A percentile compares a stretch with the other conserved stretches of the same genome.
Evolutionary conservation across 2,113 vertebrate species (phyloP).

Genomic region (Eira barbara): DNA sequence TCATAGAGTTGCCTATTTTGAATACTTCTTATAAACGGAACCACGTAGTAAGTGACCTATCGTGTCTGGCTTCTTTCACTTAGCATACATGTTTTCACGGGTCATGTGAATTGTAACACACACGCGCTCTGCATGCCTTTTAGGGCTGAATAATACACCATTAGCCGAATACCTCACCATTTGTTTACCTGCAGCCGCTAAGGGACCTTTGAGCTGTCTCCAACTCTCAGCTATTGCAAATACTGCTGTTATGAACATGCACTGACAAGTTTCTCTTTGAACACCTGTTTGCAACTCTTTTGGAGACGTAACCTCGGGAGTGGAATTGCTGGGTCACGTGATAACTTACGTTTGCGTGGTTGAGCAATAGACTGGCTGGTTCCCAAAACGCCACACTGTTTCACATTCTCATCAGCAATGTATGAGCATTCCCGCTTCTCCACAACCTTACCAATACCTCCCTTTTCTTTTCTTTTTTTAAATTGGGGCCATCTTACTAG

Average conservation of each 20-base stretch:
- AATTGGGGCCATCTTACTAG: not conserved
- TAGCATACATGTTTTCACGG: not conserved
- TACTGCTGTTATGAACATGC: not conserved
- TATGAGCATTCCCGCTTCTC: not conserved
- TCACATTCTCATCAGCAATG: not conserved
- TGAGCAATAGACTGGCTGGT: not conserved
- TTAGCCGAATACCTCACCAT: not conserved
- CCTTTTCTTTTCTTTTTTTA: too few relatives aligned
- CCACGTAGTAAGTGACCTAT: not conserved
- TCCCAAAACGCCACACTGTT: not conserved
- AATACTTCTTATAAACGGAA: not conserved
- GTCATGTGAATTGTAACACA: rapidly evolving
- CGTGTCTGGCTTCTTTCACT: not conserved
- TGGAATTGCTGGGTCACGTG: not conserved
- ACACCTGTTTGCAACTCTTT: not conserved
- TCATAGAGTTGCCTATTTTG: not conserved
- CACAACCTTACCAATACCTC: not conserved
- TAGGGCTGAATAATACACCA: too few relatives aligned
- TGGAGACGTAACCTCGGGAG: not conserved
- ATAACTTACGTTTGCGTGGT: not conserved
- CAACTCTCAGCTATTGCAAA: not conserved
- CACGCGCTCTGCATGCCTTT: not conserved
- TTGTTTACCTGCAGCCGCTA: not conserved
- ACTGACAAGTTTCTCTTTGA: not conserved
- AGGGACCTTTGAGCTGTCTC: not conserved